These are phyloP conservation scores for Drosophila burlai DNA, from an alignment of 1,140 invertebrate genomes.

Conservation along the genomic window DNA sequence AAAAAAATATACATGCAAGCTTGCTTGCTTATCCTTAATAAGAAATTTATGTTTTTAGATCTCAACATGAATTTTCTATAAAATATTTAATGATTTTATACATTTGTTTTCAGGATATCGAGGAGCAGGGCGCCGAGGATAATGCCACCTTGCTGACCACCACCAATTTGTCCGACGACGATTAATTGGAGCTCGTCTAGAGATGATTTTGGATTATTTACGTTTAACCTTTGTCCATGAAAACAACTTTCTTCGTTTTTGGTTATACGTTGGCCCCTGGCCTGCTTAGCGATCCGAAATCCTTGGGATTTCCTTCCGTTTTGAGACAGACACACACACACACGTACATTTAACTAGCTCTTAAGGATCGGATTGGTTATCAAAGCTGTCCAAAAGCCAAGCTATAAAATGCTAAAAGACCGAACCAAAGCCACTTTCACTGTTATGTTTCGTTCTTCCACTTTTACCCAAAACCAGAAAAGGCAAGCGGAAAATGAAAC, in stretches of 20 bases:
- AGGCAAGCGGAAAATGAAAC: slow-evolving; percentile 46
- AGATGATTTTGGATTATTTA: slow-evolving; percentile 6
- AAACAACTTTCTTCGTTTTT: background rate
- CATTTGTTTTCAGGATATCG: slow-evolving; percentile 63
- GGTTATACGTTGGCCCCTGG: background rate
- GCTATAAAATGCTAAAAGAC: slow-evolving; percentile 37
- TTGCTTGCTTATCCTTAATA: no score
- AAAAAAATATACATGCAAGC: no score
- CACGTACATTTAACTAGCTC: slow-evolving; percentile 6
- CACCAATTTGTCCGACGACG: slow-evolving; percentile 82
- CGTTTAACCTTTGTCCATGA: background rate
- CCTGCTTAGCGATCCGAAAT: slow-evolving; percentile 20
- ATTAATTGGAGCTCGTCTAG: slow-evolving; percentile 56
- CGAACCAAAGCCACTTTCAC: slow-evolving; percentile 51
- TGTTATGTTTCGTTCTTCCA: slow-evolving; percentile 61
- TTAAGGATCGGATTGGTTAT: slow-evolving; percentile 20
- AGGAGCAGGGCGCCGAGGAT: slow-evolving; percentile 80
- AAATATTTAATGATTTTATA: background rate
- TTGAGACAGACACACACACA: slow-evolving; percentile 8
- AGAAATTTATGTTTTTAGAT: no score
- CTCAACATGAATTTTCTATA: no score
- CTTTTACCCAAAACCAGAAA: slow-evolving; percentile 4
- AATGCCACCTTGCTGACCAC: slow-evolving; percentile 82
- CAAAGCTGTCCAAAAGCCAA: slow-evolving; percentile 36
- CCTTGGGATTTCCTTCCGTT: slow-evolving; percentile 16